phyloP scores from a whole-genome alignment of 2,113 vertebrate genomes.

The Polyodon spathula region DNA sequence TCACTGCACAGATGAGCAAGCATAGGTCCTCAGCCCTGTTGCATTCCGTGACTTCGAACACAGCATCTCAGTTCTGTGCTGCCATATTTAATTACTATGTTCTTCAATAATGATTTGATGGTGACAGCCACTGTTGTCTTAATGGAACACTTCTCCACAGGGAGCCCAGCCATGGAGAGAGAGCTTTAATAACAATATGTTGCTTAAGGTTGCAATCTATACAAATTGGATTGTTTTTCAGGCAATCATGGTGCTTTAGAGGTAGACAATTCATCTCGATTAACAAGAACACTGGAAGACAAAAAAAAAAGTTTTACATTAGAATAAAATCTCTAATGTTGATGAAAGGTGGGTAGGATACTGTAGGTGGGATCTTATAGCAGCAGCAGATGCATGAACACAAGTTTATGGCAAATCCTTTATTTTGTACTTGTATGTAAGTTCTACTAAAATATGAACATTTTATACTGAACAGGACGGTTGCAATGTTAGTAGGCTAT shows the following conservation, averaged over 20 bases:
- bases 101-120: conserved; percentile 25
- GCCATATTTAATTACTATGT: conserved; percentile 24
- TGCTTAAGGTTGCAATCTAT: conserved; percentile 18
- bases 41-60: conserved; percentile 6
- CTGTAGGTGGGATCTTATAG: too few species aligned
- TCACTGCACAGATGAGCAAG: not conserved
- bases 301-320: not conserved
- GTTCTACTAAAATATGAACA: too few species aligned
- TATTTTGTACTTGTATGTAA: too few species aligned
- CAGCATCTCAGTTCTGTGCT: conserved; percentile 17
- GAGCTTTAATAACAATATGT: conserved; percentile 4
- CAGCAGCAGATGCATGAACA: too few species aligned
- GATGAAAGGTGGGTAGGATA: too few species aligned
- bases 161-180: conserved; percentile 3
- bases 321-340: not conserved
- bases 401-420: too few species aligned
- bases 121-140: conserved; percentile 16
- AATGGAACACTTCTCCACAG: conserved; percentile 4
- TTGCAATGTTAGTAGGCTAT: too few species aligned
- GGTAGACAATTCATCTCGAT: not conserved
- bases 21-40: not conserved
- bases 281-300: not conserved
- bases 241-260: conserved; percentile 2
- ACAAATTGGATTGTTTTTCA: conserved; percentile 4
- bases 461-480: too few species aligned